A percentile compares a stretch with the other conserved stretches of the same genome.
These are phyloP conservation scores for Epizoanthus rinbou DNA, from an alignment of 92 coral and sea anemone genomes.

Conservation along the genomic window DNA sequence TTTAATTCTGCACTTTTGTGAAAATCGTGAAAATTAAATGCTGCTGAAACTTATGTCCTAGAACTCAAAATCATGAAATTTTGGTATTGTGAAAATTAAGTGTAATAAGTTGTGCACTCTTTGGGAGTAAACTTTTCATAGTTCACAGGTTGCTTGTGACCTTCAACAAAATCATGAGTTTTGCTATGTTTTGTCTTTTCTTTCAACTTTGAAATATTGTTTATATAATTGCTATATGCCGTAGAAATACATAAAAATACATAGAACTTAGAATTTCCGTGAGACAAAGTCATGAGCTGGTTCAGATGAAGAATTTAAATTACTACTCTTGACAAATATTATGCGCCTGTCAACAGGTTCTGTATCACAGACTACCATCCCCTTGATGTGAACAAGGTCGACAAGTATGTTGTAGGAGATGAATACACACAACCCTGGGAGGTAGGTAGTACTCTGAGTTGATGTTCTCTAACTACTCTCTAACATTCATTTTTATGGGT, in stretches of 20 bases:
- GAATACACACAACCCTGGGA: conserved; percentile 94
- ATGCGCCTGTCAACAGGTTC: conserved; percentile 56
- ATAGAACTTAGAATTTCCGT: too few relatives aligned
- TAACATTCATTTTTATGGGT: too few relatives aligned
- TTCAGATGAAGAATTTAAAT: neutral
- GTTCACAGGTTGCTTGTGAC: too few relatives aligned
- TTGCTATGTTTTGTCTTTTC: too few relatives aligned
- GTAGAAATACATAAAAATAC: neutral
- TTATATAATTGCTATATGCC: neutral
- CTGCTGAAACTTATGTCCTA: too few relatives aligned
- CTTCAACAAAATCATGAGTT: too few relatives aligned
- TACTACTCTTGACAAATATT: neutral
- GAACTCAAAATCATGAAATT: too few relatives aligned
- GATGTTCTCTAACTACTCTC: neutral
- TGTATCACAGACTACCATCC: conserved; percentile 84
- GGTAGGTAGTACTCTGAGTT: conserved; percentile 38
- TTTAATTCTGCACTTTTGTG: too few relatives aligned
- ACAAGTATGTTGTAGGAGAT: conserved; percentile 92
- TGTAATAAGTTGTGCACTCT: too few relatives aligned
- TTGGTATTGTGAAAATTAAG: too few relatives aligned
- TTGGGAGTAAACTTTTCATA: too few relatives aligned
- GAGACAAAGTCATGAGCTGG: neutral
- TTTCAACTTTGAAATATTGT: neutral
- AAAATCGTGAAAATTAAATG: too few relatives aligned
- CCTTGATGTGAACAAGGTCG: conserved; percentile 66